These are phyloP conservation scores for Brachionus paranguensis DNA, from an alignment of 1,140 invertebrate species.

Conservation along the genomic window DNA sequence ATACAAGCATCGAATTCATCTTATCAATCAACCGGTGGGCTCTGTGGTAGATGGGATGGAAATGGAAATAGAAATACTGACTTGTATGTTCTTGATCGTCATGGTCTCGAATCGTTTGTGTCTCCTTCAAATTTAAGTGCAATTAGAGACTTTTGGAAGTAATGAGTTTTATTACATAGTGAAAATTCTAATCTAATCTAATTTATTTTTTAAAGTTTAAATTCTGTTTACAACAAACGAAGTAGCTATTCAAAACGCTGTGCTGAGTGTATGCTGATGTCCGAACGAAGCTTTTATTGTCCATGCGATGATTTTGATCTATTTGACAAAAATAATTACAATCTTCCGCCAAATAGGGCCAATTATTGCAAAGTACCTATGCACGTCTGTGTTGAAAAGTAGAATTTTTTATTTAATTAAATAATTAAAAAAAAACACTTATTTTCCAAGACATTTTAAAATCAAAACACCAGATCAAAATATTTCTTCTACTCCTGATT, in stretches of 20 bases:
- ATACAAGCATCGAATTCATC: background rate
- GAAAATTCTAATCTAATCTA: too few species aligned
- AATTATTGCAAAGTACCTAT: conserved; percentile 6
- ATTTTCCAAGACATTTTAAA: background rate
- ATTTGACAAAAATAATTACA: background rate
- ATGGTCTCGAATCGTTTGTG: background rate
- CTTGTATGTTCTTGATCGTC: background rate
- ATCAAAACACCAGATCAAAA: background rate
- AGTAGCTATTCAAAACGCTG: background rate
- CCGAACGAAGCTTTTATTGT: conserved; percentile 22
- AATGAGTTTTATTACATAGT: background rate
- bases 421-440: background rate
- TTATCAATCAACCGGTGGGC: background rate
- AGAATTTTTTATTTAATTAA: background rate
- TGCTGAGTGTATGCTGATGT: background rate
- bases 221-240: background rate
- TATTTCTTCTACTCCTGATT: background rate
- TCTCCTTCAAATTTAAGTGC: background rate
- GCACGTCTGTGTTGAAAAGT: background rate
- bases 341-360: background rate
- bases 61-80: background rate
- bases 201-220: background rate
- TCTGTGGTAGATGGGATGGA: background rate
- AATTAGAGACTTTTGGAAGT: background rate
- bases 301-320: conserved; percentile 37